A percentile compares a stretch with the other conserved stretches of the same genome.
Conservation (phyloP, 2,797 vertebrate species). For the Halcyon leucocephala region DNA sequence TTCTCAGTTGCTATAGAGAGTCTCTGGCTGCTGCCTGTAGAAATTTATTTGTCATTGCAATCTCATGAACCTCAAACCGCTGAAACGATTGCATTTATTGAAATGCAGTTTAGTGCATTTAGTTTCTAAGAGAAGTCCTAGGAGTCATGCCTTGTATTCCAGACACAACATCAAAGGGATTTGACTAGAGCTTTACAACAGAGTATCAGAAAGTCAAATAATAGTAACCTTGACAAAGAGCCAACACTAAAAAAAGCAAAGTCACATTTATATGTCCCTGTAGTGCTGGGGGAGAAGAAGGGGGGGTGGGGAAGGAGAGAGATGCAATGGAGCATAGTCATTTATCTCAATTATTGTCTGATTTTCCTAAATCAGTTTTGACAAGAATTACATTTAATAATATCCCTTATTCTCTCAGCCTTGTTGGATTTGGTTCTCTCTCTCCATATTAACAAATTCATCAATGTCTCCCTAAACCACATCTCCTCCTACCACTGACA, state of each 20-base stretch:
- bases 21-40: background rate
- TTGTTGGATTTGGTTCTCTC: background rate
- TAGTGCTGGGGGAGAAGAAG: background rate
- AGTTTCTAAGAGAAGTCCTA: background rate
- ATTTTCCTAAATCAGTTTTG: slow-evolving; percentile 53
- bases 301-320: background rate
- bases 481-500: background rate
- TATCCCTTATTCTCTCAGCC: background rate
- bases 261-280: background rate
- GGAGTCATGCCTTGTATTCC: background rate
- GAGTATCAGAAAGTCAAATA: slow-evolving; percentile 1
- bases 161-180: background rate
- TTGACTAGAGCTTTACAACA: background rate
- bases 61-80: background rate
- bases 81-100: background rate
- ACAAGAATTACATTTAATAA: slow-evolving; percentile 51
- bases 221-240: slow-evolving; percentile 27
- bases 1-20: background rate
- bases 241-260: slow-evolving; percentile 1
- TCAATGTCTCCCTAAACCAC: background rate
- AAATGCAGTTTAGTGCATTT: background rate
- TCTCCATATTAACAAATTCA: background rate
- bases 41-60: background rate
- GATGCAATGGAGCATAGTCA: slow-evolving; percentile 33
- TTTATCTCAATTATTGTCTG: slow-evolving; percentile 63